These are phyloP conservation scores for Anastrepha obliqua DNA, from an alignment of 1,140 invertebrate genomes.

Conservation along the genomic window DNA sequence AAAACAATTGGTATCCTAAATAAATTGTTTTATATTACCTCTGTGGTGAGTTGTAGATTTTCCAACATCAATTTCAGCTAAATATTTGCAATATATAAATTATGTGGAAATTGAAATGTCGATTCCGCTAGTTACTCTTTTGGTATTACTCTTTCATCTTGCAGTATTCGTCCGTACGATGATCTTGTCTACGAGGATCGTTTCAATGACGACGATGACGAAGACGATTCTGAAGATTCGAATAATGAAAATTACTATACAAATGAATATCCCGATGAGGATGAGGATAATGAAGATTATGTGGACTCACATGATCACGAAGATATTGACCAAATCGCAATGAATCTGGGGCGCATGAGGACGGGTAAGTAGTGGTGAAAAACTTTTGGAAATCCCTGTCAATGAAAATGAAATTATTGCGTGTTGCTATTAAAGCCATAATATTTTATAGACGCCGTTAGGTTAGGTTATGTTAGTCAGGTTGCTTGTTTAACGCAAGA, in stretches of 20 bases:
- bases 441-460: too few relatives aligned
- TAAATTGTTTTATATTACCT: too few relatives aligned
- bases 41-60: too few relatives aligned
- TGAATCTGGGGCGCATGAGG: slow-evolving; percentile 54
- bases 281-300: slow-evolving; percentile 65
- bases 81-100: too few relatives aligned
- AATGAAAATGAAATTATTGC: slow-evolving; percentile 57
- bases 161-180: slow-evolving; percentile 65
- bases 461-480: too few relatives aligned
- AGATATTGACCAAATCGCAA: slow-evolving; percentile 64
- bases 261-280: slow-evolving; percentile 77
- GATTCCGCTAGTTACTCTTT: too few relatives aligned
- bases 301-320: slow-evolving; percentile 68
- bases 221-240: slow-evolving; percentile 75
- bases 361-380: slow-evolving; percentile 13
- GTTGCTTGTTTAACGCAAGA: too few relatives aligned
- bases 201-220: slow-evolving; percentile 60
- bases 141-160: not conserved
- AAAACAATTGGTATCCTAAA: too few relatives aligned
- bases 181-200: slow-evolving; percentile 67
- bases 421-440: too few relatives aligned
- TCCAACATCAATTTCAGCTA: too few relatives aligned
- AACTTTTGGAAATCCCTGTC: slow-evolving; percentile 64
- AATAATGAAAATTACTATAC: slow-evolving; percentile 76
- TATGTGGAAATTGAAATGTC: too few relatives aligned